Evolutionary conservation across 2,797 vertebrate genomes (phyloP).

Genomic region (Coendou prehensilis): DNA sequence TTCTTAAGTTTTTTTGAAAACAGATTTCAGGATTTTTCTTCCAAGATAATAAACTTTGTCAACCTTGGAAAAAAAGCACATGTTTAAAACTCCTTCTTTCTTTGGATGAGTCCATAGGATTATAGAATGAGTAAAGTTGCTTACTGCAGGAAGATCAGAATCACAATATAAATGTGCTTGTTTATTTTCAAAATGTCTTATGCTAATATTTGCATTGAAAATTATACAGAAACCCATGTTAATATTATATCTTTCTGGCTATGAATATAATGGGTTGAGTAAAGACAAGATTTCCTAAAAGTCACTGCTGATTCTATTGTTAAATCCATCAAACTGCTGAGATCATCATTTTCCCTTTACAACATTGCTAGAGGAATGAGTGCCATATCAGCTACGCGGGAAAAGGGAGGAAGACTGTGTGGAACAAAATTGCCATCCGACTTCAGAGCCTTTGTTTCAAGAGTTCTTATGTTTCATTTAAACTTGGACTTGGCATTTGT

Average conservation of each 20-base stretch:
- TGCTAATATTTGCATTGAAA: slow-evolving; percentile 36
- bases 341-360: background rate
- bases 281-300: background rate
- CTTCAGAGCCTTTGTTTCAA: background rate
- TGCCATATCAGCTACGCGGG: too few relatives aligned
- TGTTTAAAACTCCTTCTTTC: background rate
- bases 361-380: background rate
- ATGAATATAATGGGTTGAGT: background rate
- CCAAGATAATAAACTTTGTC: background rate
- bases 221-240: background rate
- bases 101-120: background rate
- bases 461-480: background rate
- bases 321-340: background rate
- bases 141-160: background rate
- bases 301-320: background rate
- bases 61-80: background rate
- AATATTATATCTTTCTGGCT: background rate
- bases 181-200: background rate
- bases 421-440: background rate
- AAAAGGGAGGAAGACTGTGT: background rate
- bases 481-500: background rate
- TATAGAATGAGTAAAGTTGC: background rate
- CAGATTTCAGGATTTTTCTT: background rate
- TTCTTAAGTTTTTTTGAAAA: background rate
- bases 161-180: background rate